These are phyloP conservation scores for Galaxias olidus DNA, from an alignment of 2,797 vertebrate genomes.

Conservation along the genomic window DNA sequence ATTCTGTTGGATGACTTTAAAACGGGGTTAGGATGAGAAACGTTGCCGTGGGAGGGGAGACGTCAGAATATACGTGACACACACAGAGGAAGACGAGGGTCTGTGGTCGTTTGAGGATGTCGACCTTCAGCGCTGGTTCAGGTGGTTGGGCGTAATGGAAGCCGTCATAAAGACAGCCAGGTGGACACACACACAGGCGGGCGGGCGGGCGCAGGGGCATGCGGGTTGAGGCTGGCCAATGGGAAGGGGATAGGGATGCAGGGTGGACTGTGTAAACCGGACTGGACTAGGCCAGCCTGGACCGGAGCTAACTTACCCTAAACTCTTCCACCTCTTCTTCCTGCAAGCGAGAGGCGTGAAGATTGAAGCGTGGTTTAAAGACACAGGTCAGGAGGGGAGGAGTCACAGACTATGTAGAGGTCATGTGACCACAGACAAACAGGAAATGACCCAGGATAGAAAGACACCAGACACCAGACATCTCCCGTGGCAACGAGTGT, in stretches of 20 bases:
- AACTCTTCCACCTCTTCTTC: conserved; percentile 99
- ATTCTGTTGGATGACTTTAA: conserved; percentile 61
- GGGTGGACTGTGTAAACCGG: conserved; percentile 46
- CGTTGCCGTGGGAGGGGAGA: conserved; percentile 41
- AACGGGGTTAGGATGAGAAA: conserved; percentile 49
- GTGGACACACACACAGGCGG: conserved; percentile 45
- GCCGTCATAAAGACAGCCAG: no score
- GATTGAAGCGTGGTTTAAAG: conserved; percentile 92
- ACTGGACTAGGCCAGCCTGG: conserved; percentile 45
- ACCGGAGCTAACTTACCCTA: conserved; percentile 89
- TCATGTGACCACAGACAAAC: conserved; percentile 67
- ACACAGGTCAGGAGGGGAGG: conserved; percentile 58
- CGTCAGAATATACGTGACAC: conserved; percentile 44
- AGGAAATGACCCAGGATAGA: conserved; percentile 59
- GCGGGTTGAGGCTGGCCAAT: conserved; percentile 40
- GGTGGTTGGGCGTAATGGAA: conserved; percentile 34
- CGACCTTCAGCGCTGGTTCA: conserved; percentile 36
- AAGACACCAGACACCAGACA: conserved; percentile 56
- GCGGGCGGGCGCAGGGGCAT: conserved; percentile 39
- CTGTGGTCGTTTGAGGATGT: conserved; percentile 29
- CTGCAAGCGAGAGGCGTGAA: conserved; percentile 96
- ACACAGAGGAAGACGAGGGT: conserved; percentile 21
- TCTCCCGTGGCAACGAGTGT: conserved; percentile 48
- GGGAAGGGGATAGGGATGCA: conserved; percentile 56
- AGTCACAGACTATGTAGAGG: conserved; percentile 61